Evolutionary conservation across 2,797 vertebrate genomes (phyloP).

Genomic region (Leptatherina wallacei): DNA sequence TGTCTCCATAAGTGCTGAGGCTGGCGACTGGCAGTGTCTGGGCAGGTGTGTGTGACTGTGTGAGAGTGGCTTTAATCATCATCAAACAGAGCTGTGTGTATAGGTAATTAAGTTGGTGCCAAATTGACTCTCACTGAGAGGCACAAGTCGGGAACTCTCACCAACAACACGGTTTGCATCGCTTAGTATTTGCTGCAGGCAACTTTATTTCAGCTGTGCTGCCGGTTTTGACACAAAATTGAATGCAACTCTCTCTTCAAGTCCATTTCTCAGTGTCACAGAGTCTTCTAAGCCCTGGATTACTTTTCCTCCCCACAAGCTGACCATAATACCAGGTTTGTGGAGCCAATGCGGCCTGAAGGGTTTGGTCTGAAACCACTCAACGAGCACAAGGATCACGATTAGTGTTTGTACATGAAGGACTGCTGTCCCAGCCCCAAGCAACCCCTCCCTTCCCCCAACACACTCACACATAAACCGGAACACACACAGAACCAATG

Average conservation of each 20-base stretch:
- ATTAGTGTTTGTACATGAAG: conserved; percentile 63
- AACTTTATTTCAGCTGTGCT: conserved; percentile 45
- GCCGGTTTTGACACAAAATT: conserved; percentile 69
- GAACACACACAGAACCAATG: conserved; percentile 1
- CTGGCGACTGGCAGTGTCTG: conserved; percentile 75
- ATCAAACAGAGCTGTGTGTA: conserved; percentile 79
- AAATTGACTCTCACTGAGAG: conserved; percentile 75
- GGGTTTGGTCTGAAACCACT: conserved; percentile 75
- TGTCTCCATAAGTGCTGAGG: conserved; percentile 62
- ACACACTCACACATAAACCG: conserved; percentile 13
- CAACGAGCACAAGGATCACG: conserved; percentile 61
- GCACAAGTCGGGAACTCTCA: conserved; percentile 59
- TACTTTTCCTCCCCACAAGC: conserved; percentile 73
- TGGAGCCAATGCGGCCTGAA: conserved; percentile 73
- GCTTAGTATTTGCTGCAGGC: conserved; percentile 59
- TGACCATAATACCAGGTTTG: conserved; percentile 81
- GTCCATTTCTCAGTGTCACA: conserved; percentile 67
- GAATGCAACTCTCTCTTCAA: conserved; percentile 37
- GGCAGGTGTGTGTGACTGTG: conserved; percentile 58
- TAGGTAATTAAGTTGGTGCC: conserved; percentile 81
- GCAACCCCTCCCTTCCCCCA: neutral
- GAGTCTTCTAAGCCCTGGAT: conserved; percentile 64
- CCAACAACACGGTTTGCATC: conserved; percentile 44
- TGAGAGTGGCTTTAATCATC: conserved; percentile 77
- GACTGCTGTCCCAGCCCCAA: conserved; percentile 12